Conservation (phyloP, 2,797 vertebrate genomes). For the Mus caroli region DNA sequence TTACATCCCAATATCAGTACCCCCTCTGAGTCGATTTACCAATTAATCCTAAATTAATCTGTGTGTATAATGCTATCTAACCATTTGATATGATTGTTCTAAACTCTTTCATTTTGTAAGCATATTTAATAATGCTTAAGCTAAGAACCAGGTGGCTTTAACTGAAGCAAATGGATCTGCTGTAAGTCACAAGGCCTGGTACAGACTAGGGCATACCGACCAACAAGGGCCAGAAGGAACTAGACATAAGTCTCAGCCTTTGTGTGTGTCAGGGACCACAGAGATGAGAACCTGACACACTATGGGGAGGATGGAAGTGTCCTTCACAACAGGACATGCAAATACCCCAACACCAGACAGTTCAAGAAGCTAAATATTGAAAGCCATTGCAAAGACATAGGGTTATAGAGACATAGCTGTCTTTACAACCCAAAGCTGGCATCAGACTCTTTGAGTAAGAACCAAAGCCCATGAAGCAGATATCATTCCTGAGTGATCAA, state of each 20-base stretch:
- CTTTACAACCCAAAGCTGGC: not conserved
- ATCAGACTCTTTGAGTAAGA: not conserved
- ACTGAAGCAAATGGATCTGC: not conserved
- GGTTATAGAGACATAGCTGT: not conserved
- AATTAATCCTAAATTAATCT: slow-evolving; percentile 30
- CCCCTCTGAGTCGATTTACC: not conserved
- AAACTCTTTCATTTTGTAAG: not conserved
- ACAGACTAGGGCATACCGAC: not conserved
- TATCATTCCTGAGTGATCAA: not conserved
- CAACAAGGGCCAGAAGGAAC: not conserved
- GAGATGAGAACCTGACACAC: not conserved
- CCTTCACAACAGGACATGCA: not conserved
- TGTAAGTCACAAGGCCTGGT: not conserved
- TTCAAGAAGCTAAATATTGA: not conserved
- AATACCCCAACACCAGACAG: not conserved
- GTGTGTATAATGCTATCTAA: not conserved
- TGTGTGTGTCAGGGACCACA: rapidly evolving
- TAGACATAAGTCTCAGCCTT: not conserved
- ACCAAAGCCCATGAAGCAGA: not conserved
- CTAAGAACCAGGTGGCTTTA: not conserved
- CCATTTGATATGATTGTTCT: not conserved
- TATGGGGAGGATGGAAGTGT: not conserved
- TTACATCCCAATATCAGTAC: not conserved
- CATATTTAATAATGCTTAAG: too few species aligned
- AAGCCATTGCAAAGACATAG: not conserved